Evolutionary conservation across 2,797 vertebrate genomes (phyloP).

Genomic region (Vespertilio murinus): DNA sequence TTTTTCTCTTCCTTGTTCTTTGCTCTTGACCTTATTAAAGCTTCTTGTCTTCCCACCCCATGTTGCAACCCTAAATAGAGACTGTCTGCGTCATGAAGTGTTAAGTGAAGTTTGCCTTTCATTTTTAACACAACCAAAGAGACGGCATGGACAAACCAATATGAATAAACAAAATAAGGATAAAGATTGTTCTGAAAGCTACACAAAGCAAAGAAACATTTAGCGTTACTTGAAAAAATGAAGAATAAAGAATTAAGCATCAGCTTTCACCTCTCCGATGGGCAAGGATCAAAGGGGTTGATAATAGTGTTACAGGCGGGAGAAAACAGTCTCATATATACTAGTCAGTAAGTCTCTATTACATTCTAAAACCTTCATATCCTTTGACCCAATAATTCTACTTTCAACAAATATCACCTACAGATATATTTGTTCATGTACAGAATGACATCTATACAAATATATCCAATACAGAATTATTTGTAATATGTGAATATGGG

Average conservation of each 20-base stretch:
- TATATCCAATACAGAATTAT: neutral
- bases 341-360: neutral
- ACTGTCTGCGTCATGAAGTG: neutral
- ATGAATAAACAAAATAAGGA: neutral
- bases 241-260: neutral
- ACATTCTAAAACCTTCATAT: neutral
- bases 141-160: neutral
- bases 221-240: neutral
- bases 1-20: constrained; percentile 8
- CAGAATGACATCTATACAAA: neutral
- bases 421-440: neutral
- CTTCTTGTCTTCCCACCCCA: neutral
- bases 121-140: neutral
- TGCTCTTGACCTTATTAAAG: neutral
- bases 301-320: neutral
- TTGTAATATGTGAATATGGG: neutral
- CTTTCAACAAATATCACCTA: neutral
- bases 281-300: neutral
- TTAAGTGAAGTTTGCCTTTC: neutral
- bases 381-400: neutral
- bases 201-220: neutral
- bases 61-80: neutral
- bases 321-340: neutral
- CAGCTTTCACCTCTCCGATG: neutral
- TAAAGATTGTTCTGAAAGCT: neutral